Conservation (phyloP, 2,888 invertebrate species). For the Ennomos erosarius region DNA sequence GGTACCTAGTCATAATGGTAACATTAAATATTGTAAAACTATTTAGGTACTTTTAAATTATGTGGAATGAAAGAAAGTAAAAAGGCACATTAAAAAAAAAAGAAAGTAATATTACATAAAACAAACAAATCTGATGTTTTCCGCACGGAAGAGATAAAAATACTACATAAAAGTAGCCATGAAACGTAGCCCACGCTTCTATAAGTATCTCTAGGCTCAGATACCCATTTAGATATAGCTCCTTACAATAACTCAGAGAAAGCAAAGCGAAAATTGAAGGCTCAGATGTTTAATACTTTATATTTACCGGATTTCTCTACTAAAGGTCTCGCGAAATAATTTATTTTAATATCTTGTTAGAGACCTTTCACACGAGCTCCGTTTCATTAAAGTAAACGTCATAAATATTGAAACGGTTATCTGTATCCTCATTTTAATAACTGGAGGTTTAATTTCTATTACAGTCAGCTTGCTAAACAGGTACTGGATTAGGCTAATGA, state of each 20-base stretch:
- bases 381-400: constrained; percentile 25
- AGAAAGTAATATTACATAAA: constrained; percentile 22
- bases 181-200: constrained; percentile 33
- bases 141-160: constrained; percentile 32
- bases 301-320: constrained; percentile 67
- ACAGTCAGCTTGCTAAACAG: constrained; percentile 5
- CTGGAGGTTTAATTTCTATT: constrained; percentile 15
- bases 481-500: constrained; percentile 23
- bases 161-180: constrained; percentile 28
- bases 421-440: constrained; percentile 22
- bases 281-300: constrained; percentile 64
- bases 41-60: neutral
- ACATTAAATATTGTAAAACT: no score
- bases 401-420: constrained; percentile 22
- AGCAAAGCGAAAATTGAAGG: constrained; percentile 69
- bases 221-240: constrained; percentile 63
- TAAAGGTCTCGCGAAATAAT: constrained; percentile 65
- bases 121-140: constrained; percentile 25
- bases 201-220: constrained; percentile 46
- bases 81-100: constrained; percentile 14
- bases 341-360: constrained; percentile 51
- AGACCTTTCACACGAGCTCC: constrained; percentile 38
- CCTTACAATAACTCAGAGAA: constrained; percentile 72
- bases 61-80: constrained; percentile 9
- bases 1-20: no score